Base-by-base conservation (phyloP, 2,797 vertebrate genomes). In the Psittacula echo region DNA sequence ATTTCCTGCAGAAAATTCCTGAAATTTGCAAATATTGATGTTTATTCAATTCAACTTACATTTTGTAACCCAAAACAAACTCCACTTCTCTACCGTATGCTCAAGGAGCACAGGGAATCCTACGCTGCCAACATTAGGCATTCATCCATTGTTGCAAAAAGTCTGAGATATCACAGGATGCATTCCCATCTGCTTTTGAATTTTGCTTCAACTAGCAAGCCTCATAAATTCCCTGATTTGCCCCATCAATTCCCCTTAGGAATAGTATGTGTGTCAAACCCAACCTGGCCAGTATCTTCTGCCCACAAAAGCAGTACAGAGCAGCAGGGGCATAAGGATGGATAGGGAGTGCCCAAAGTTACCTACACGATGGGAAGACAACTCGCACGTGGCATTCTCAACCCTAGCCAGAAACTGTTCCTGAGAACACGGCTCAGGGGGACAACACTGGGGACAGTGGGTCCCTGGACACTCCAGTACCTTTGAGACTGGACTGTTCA, bases 31-130 rank as follows among this genome's bases (percentile, higher is more conserved):
- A 90, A 64, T 41, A 53, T 37, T 70, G 80, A 87, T 0, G 13
- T 82, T 89, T 77, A 85, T 44, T 81, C 64, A 50, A 60, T 66
- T 65, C 80, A 90, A 85, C 68, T 85, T 75, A 19, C 14, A 87
- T 79, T 72, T 82, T 74, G 42, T 72, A 87, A 65, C 78, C 74
- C 78, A 95, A 93, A 94, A 85, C 88, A 92, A 94, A 87, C 62
- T 75, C 84, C 34, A n/a, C 34, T 90, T 90, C 77, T 85, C 39
- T 60, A 45, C 95, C 95, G 90, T 94, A 94, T 94, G 95, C 88
- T 97, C 56, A 45, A 94, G 94, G 48, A 96, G 91, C 77, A 44
- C 32, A 65, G 94, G 85, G 95, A 95, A 95, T 56, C 94, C 85
- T 68, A 67, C 53, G 41, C 0, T 94, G 90, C 90, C 95, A 95